Evolutionary conservation across 2,888 invertebrate genomes (phyloP), one percentile per base, ranked within the genome.

Genomic region (Caenorhabditis sp.): DNA sequence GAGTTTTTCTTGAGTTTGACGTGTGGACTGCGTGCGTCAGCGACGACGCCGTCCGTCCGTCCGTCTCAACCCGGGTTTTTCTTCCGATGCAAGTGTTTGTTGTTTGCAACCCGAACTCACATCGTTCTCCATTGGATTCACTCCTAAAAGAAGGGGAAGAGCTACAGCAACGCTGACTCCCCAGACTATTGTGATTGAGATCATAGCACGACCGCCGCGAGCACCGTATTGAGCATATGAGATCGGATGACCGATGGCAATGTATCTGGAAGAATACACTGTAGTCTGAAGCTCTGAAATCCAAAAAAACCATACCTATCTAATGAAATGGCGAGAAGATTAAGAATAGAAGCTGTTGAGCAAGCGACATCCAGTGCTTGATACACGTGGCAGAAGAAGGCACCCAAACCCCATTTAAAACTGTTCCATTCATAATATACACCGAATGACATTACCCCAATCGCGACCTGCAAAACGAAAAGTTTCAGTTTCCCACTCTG

Each of bases 401-500:
- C 93, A 41, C 95, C 95, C 87, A 96, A 91, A 27, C 93, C 93
- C 96, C 96, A 96, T 55, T 78, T 63, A 52, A 89, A 88, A 32
- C 86, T 83, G 78, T 90, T 90, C 79, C 90, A 90, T 90, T 98
- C 93, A 90, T 96, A 94, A 92, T 98, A 99, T 89, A 99, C 96
- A 84, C 95, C 97, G 90, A 98, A 96, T 61, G 98, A 97, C 98
- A 98, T 98, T 83, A 97, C 98, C 82, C 96, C 93, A 62, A 95
- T 95, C 53, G 97, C 98, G 39, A 99, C 98, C 87, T 87, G 81
- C 45, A 85, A 78, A 73, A 20, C 6, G 7, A 52, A 32, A 11
- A 32, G 32, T 32, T 32, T 32, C 32, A 32, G 32, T n/a, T 45
- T 45, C 45, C 24, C 46, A 24, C 27, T 26, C n/a, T 48, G n/a